phyloP scores from a whole-genome alignment of 2,888 invertebrate species.

The Morpho achilles region DNA sequence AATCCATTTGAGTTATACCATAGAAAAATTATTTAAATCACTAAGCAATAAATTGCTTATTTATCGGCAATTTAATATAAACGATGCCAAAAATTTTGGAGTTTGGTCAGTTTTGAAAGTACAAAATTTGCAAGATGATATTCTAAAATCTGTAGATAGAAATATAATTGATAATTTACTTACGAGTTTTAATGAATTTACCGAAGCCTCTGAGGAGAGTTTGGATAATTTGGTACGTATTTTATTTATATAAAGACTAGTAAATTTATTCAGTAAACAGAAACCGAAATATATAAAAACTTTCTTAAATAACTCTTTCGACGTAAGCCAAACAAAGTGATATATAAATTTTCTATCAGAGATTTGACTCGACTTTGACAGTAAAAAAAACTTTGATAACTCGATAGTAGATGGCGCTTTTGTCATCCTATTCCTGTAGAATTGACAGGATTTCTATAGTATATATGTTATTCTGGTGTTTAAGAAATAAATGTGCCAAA shows the following conservation, averaged over 20 bases:
- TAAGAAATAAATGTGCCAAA: too few relatives aligned
- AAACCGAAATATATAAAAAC: too few relatives aligned
- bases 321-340: too few relatives aligned
- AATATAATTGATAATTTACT: slow-evolving; percentile 34
- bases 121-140: slow-evolving; percentile 40
- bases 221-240: slow-evolving; percentile 21
- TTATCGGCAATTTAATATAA: slow-evolving; percentile 40
- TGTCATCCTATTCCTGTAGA: too few relatives aligned
- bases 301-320: too few relatives aligned
- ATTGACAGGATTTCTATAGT: too few relatives aligned
- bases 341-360: too few relatives aligned
- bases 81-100: slow-evolving; percentile 38
- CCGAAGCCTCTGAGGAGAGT: slow-evolving; percentile 2
- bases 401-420: too few relatives aligned
- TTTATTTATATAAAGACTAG: neutral
- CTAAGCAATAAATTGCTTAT: slow-evolving; percentile 45
- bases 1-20: slow-evolving; percentile 41
- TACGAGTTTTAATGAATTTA: slow-evolving; percentile 22
- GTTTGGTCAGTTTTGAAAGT: slow-evolving; percentile 50
- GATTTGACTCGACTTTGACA: too few relatives aligned
- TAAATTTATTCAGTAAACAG: too few relatives aligned
- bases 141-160: slow-evolving; percentile 17
- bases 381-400: too few relatives aligned
- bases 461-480: too few relatives aligned
- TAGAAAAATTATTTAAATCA: slow-evolving; percentile 43